Percentiles rank a stretch among this genome's conserved stretches.
Conservation (phyloP, 2,113 vertebrate species). For the Leucoraja erinaceus region DNA sequence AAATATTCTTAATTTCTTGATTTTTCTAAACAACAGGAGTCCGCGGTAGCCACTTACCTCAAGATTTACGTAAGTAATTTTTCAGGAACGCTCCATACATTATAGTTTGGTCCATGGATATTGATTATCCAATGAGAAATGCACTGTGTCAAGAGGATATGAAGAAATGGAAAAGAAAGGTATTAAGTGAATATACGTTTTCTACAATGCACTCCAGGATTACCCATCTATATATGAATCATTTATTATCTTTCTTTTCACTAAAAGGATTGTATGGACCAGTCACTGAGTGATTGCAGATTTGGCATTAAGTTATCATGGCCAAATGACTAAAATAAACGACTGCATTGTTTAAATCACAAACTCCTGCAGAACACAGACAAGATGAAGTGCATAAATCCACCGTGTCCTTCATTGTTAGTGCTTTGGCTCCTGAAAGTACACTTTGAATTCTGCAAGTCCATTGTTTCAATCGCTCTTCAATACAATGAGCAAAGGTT, state of each 20-base stretch:
- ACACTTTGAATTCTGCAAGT: background rate
- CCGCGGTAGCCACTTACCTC: background rate
- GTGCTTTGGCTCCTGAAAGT: background rate
- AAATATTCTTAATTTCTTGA: background rate
- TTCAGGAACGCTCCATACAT: background rate
- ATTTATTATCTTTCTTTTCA: background rate
- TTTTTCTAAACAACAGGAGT: background rate
- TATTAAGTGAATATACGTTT: background rate
- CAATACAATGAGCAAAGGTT: background rate
- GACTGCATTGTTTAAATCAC: background rate
- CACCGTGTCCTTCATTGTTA: background rate
- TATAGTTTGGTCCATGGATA: background rate
- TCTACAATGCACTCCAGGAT: background rate
- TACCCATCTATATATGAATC: background rate
- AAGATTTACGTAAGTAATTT: background rate
- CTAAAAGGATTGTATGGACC: background rate
- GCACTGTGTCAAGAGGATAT: no score
- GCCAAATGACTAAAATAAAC: background rate
- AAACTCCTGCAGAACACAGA: conserved; percentile 15
- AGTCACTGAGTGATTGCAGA: background rate
- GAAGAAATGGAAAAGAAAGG: background rate
- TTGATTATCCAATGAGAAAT: background rate
- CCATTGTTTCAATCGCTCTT: background rate
- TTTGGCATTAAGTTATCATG: background rate
- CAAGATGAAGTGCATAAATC: conserved; percentile 12